Percentiles rank a stretch among this genome's conserved stretches.
Conservation (phyloP, 2,888 invertebrate species). For the Cryptocheilus praepositus region DNA sequence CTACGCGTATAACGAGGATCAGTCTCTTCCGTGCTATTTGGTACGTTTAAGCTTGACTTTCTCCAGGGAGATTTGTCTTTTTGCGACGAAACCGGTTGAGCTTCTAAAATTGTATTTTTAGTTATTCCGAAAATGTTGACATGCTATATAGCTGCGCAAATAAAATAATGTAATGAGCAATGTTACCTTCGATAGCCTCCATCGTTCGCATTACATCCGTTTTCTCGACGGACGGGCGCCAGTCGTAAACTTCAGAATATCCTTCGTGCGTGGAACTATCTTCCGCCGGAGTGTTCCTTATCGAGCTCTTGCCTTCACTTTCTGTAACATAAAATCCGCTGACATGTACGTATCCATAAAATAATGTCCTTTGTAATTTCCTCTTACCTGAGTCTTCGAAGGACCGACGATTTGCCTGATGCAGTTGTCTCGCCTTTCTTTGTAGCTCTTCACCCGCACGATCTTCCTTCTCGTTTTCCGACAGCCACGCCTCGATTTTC, state of each 20-base stretch:
- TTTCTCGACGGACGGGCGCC: slow-evolving; percentile 89
- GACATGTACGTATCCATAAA: not conserved
- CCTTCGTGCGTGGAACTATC: slow-evolving; percentile 78
- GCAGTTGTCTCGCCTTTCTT: slow-evolving; percentile 80
- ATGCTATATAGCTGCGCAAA: not conserved
- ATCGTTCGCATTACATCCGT: slow-evolving; percentile 89
- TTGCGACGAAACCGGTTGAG: slow-evolving; percentile 79
- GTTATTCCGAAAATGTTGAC: not conserved
- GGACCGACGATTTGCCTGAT: slow-evolving; percentile 85
- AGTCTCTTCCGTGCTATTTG: slow-evolving; percentile 81
- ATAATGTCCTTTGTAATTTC: not conserved
- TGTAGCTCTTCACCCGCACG: slow-evolving; percentile 83
- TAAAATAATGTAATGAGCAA: not conserved
- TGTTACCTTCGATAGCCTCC: slow-evolving; percentile 89
- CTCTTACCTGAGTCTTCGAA: slow-evolving; percentile 88
- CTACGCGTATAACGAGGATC: slow-evolving; percentile 78
- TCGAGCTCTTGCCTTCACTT: slow-evolving; percentile 84
- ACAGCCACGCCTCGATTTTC: slow-evolving; percentile 94
- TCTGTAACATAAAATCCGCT: slow-evolving; percentile 75
- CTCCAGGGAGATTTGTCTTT: slow-evolving; percentile 88
- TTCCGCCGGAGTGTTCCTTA: slow-evolving; percentile 86
- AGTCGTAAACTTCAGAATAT: slow-evolving; percentile 84
- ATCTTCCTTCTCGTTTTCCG: slow-evolving; percentile 90
- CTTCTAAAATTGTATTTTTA: slow-evolving; percentile 76
- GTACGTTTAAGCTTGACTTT: slow-evolving; percentile 82